Conservation (phyloP, 2,113 vertebrate species). For the Saccopteryx leptura region DNA sequence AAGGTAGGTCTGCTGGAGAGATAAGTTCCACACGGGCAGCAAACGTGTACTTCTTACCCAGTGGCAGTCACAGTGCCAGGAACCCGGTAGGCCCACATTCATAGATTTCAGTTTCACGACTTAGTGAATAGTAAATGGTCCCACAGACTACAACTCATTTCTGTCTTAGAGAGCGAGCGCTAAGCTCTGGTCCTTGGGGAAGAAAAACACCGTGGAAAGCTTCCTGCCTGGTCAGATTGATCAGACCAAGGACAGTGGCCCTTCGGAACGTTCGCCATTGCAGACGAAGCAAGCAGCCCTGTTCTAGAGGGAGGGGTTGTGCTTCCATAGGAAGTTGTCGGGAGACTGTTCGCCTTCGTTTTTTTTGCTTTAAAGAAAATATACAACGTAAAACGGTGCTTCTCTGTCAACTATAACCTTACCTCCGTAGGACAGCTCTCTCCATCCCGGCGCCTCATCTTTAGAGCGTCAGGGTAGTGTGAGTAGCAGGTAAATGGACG, state of each 20-base stretch:
- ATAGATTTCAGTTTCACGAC: not conserved
- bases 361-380: not conserved
- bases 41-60: not conserved
- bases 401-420: not conserved
- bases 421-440: accelerated
- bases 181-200: not conserved
- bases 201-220: not conserved
- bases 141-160: not conserved
- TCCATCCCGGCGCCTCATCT: not conserved
- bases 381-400: not conserved
- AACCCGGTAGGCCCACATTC: too few relatives aligned
- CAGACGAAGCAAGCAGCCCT: not conserved
- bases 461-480: not conserved
- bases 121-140: not conserved
- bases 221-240: not conserved
- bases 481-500: not conserved
- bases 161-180: not conserved
- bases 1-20: too few relatives aligned
- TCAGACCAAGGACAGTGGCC: not conserved
- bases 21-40: too few relatives aligned
- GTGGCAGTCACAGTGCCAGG: not conserved
- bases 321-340: not conserved
- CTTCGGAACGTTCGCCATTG: accelerated
- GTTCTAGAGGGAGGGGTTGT: not conserved
- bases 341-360: not conserved